phyloP scores from a whole-genome alignment of 2,113 vertebrate genomes.

The Todiramphus saurophagus region DNA sequence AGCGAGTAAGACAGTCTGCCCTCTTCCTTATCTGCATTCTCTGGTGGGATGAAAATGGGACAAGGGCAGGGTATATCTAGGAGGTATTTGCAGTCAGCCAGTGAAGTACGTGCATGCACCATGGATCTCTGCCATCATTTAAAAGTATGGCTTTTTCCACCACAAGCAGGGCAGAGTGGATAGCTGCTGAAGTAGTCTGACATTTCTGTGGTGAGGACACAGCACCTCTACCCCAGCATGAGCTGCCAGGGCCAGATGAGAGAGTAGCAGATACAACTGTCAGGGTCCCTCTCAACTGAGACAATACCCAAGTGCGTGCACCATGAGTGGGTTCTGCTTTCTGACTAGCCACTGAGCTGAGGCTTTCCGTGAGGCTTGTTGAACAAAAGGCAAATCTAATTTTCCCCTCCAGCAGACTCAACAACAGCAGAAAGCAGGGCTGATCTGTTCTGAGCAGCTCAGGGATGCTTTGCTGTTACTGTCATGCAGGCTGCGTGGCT shows the following conservation, averaged over 20 bases:
- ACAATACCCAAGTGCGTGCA: background rate
- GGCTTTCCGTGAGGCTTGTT: background rate
- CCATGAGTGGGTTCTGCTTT: background rate
- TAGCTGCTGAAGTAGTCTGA: background rate
- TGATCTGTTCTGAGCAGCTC: background rate
- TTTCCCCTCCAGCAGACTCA: slow-evolving; percentile 34
- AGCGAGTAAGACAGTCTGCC: background rate
- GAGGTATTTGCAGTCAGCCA: background rate
- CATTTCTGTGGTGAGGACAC: background rate
- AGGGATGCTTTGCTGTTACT: background rate
- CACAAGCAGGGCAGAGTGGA: background rate
- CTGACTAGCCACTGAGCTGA: background rate
- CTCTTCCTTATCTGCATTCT: background rate
- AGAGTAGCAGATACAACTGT: background rate
- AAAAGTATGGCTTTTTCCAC: background rate
- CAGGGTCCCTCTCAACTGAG: background rate
- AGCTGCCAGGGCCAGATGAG: background rate
- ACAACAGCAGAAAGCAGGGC: background rate
- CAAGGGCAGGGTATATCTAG: background rate
- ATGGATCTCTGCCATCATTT: background rate
- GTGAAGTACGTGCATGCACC: background rate
- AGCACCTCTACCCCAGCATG: background rate
- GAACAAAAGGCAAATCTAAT: slow-evolving; percentile 43
- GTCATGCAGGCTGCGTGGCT: background rate
- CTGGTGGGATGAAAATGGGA: background rate